A percentile compares a stretch with the other conserved stretches of the same genome.
Conservation (phyloP, 2,113 vertebrate species). For the Paraplagusia blochii region DNA sequence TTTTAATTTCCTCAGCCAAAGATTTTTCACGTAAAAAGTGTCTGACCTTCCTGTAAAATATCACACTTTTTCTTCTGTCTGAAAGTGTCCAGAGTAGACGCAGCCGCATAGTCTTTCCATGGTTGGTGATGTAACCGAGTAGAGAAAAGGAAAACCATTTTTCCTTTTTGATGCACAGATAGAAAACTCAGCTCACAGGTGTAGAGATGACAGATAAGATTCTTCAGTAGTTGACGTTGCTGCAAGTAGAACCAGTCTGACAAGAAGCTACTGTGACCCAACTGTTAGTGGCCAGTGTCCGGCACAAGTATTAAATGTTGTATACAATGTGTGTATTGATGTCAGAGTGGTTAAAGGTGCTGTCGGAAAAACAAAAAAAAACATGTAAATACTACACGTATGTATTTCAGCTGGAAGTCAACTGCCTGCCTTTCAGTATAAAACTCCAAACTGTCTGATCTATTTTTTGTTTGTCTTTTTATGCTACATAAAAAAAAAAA, state of each 20-base stretch:
- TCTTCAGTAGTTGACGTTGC: conserved; percentile 54
- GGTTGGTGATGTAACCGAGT: conserved; percentile 56
- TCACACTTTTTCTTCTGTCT: conserved; percentile 18
- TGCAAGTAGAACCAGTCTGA: conserved; percentile 58
- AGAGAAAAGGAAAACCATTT: conserved; percentile 41
- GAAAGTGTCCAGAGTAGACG: conserved; percentile 49
- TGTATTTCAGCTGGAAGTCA: conserved; percentile 58
- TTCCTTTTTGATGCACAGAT: conserved; percentile 38
- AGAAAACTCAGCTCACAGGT: conserved; percentile 31
- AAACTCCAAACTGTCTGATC: conserved; percentile 47
- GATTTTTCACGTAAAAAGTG: conserved; percentile 66
- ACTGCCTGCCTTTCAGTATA: conserved; percentile 66
- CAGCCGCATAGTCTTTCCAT: conserved; percentile 47
- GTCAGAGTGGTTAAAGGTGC: conserved; percentile 59
- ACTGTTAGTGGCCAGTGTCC: conserved; percentile 38
- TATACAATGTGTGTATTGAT: conserved; percentile 66
- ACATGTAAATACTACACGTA: conserved; percentile 70
- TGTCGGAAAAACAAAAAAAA: conserved; percentile 56
- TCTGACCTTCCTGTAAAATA: conserved; percentile 48
- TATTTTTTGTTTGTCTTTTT: conserved; percentile 58
- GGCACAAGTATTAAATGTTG: conserved; percentile 58
- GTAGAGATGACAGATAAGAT: conserved; percentile 20
- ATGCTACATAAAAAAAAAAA: conserved; percentile 45
- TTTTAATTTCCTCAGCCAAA: conserved; percentile 69
- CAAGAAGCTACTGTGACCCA: conserved; percentile 58